phyloP scores from a whole-genome alignment of 2,888 invertebrate species.

The Lampropteryx suffumata region DNA sequence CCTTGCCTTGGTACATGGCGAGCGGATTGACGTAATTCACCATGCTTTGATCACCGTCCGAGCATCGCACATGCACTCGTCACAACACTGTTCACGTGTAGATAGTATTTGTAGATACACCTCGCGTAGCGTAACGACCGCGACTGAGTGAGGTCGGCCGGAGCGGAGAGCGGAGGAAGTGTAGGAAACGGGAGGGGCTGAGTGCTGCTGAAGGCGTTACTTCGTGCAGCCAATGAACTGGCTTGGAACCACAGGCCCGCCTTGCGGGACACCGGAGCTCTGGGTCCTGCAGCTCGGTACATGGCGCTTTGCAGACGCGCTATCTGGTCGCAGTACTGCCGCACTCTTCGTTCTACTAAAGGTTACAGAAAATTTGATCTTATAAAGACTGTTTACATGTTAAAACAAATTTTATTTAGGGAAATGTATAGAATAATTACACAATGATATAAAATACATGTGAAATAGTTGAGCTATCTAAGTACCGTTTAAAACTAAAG shows the following conservation, averaged over 20 bases:
- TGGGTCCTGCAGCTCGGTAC: conserved; percentile 12
- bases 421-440: no score
- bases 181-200: conserved; percentile 46
- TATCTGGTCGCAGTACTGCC: not conserved
- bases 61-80: conserved; percentile 77
- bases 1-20: conserved; percentile 87
- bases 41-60: conserved; percentile 83
- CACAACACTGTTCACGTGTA: conserved; percentile 60
- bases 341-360: no score
- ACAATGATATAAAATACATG: no score
- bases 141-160: conserved; percentile 56
- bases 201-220: conserved; percentile 47
- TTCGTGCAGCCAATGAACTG: conserved; percentile 55
- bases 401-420: no score
- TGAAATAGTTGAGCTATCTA: no score
- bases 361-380: no score
- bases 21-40: conserved; percentile 89
- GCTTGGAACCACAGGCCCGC: conserved; percentile 26
- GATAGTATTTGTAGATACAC: conserved; percentile 49
- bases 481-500: no score
- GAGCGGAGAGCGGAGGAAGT: conserved; percentile 37
- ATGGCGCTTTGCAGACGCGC: conserved; percentile 13
- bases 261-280: conserved; percentile 26
- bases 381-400: no score
- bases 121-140: conserved; percentile 57